Conservation (phyloP, 2,113 vertebrate species). For the Romanogobio albipinnatus region DNA sequence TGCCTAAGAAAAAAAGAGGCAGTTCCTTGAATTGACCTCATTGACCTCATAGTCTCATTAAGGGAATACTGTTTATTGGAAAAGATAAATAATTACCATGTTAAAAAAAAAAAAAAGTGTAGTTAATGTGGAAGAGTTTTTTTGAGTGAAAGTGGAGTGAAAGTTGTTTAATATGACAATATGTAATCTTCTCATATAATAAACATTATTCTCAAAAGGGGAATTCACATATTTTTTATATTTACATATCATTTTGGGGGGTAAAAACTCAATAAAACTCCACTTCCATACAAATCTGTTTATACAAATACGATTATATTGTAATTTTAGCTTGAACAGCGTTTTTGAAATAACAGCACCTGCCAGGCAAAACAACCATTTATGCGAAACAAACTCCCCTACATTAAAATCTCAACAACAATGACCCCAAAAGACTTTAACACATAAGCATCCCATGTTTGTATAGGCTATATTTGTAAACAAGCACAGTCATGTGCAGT, state of each 20-base stretch:
- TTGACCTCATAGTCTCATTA: not conserved
- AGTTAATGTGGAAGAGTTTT: not conserved
- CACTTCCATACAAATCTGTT: too few relatives aligned
- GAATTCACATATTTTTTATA: too few relatives aligned
- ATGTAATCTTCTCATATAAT: not conserved
- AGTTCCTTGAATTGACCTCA: not conserved
- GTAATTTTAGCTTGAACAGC: too few relatives aligned
- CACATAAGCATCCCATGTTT: not conserved
- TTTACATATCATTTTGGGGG: too few relatives aligned
- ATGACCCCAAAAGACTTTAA: not conserved
- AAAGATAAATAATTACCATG: not conserved
- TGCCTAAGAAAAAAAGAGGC: not conserved
- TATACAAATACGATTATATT: too few relatives aligned
- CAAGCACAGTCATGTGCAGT: conserved; percentile 17
- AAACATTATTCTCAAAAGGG: too few relatives aligned
- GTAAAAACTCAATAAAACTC: too few relatives aligned
- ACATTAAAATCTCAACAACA: not conserved
- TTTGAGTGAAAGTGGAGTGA: too few relatives aligned
- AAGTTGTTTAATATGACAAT: too few relatives aligned
- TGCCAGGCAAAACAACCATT: not conserved
- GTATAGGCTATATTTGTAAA: conserved; percentile 26
- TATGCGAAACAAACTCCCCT: not conserved
- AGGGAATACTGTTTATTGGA: not conserved
- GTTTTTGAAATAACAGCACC: too few relatives aligned
- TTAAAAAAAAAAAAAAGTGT: too few relatives aligned